Evolutionary conservation across 2,888 invertebrate species (phyloP).

Genomic region (Epiperipatus broadwayi): DNA sequence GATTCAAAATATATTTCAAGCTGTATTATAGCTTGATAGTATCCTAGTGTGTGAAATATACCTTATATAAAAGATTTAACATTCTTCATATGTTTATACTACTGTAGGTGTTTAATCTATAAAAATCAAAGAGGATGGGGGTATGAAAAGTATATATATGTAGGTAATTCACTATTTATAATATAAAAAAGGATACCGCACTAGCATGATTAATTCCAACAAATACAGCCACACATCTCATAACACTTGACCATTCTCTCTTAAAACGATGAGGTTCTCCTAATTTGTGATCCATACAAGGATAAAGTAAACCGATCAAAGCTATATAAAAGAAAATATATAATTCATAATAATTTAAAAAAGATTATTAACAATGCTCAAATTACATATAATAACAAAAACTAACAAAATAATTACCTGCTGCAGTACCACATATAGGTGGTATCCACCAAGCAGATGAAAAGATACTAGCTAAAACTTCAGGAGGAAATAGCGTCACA

Average conservation of each 20-base stretch:
- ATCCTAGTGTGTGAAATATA: too few relatives aligned
- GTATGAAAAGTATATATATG: too few relatives aligned
- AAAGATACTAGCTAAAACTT: slow-evolving; percentile 22
- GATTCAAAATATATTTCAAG: too few relatives aligned
- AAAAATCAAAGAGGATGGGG: too few relatives aligned
- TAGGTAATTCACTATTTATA: too few relatives aligned
- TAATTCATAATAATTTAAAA: background rate
- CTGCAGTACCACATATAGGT: slow-evolving; percentile 28
- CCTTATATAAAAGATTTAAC: too few relatives aligned
- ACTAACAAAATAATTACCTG: slow-evolving; percentile 22
- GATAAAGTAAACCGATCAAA: slow-evolving; percentile 29
- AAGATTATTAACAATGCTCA: background rate
- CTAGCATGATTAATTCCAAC: slow-evolving; percentile 33
- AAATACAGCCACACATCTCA: slow-evolving; percentile 31
- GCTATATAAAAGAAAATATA: slow-evolving; percentile 21
- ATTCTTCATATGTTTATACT: too few relatives aligned
- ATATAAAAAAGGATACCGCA: slow-evolving; percentile 26
- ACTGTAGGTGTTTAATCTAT: too few relatives aligned
- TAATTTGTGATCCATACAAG: slow-evolving; percentile 26
- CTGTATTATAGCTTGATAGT: too few relatives aligned
- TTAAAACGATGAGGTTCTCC: slow-evolving; percentile 24
- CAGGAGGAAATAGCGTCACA: slow-evolving; percentile 22
- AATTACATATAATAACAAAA: background rate
- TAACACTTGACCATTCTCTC: slow-evolving; percentile 32
- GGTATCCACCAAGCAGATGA: slow-evolving; percentile 31